Conservation (phyloP, 2,797 vertebrate species). For the Odontamblyopus rebecca region DNA sequence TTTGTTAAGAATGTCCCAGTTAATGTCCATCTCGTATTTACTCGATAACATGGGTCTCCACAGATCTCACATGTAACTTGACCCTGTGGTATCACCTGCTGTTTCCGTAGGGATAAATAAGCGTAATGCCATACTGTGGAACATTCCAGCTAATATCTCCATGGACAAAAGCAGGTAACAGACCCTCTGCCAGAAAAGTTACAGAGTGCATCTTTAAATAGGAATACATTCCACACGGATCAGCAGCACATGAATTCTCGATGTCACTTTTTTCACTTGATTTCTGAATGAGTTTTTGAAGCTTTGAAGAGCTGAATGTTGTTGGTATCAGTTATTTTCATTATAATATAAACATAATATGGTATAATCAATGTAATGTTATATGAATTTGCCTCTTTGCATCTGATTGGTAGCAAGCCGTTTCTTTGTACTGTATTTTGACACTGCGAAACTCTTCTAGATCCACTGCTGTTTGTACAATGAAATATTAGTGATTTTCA, state of each 20-base stretch:
- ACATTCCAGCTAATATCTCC: too few species aligned
- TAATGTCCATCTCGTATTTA: too few species aligned
- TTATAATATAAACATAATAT: slow-evolving; percentile 58
- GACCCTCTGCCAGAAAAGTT: too few species aligned
- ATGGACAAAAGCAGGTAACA: too few species aligned
- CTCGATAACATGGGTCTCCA: too few species aligned
- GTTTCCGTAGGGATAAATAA: too few species aligned
- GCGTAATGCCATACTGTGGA: too few species aligned
- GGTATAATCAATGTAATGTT: slow-evolving; percentile 48
- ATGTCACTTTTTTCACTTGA: slow-evolving; percentile 45
- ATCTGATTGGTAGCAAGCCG: slow-evolving; percentile 64
- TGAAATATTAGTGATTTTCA: slow-evolving; percentile 53
- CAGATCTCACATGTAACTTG: too few species aligned
- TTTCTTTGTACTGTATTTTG: slow-evolving; percentile 73
- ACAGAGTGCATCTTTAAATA: not conserved
- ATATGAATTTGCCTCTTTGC: slow-evolving; percentile 59
- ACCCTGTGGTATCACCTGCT: too few species aligned
- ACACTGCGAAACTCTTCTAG: slow-evolving; percentile 72
- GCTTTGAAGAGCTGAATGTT: slow-evolving; percentile 60
- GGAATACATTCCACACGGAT: slow-evolving; percentile 39
- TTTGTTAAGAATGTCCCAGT: too few species aligned
- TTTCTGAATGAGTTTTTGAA: slow-evolving; percentile 62
- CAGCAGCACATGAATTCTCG: slow-evolving; percentile 47
- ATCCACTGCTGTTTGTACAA: slow-evolving; percentile 71
- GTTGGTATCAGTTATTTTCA: slow-evolving; percentile 67